Conservation (phyloP, 2,888 invertebrate genomes). For the Amblyjoppa fuscipennis region DNA sequence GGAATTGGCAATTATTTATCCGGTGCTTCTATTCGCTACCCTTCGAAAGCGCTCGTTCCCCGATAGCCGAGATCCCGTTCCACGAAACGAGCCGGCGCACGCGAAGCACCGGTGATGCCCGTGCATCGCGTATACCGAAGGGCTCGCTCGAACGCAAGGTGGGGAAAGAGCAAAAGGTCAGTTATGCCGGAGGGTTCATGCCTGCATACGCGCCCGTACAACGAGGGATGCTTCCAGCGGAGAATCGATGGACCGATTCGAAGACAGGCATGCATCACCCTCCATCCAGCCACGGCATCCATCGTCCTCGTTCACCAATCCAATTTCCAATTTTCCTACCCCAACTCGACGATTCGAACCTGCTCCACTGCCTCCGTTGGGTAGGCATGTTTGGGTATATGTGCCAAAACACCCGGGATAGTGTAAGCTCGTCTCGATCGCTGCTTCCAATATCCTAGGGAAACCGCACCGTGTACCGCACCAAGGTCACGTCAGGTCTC, state of each 20-base stretch:
- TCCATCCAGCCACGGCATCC: conserved; percentile 1
- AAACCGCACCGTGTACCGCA: background rate
- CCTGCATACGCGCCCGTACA: background rate
- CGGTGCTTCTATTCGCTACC: conserved; percentile 56
- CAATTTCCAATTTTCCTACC: conserved; percentile 58
- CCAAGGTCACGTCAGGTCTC: conserved; percentile 63
- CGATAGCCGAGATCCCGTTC: background rate
- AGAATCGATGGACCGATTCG: conserved; percentile 20
- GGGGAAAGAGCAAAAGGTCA: conserved; percentile 35
- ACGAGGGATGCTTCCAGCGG: background rate
- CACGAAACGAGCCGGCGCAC: background rate
- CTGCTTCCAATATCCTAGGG: background rate
- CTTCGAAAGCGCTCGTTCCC: background rate
- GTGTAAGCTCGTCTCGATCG: background rate
- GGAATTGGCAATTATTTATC: conserved; percentile 80
- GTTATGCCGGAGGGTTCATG: background rate
- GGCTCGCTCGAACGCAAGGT: background rate
- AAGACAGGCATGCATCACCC: conserved; percentile 28
- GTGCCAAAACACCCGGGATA: background rate
- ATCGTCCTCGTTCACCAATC: conserved; percentile 38
- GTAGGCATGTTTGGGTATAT: background rate
- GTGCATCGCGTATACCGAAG: background rate
- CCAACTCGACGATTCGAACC: conserved; percentile 15
- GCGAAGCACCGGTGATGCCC: background rate
- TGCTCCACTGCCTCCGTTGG: conserved; percentile 10